Conservation (phyloP, 1,140 invertebrate species). For the Coptotermes formosanus region DNA sequence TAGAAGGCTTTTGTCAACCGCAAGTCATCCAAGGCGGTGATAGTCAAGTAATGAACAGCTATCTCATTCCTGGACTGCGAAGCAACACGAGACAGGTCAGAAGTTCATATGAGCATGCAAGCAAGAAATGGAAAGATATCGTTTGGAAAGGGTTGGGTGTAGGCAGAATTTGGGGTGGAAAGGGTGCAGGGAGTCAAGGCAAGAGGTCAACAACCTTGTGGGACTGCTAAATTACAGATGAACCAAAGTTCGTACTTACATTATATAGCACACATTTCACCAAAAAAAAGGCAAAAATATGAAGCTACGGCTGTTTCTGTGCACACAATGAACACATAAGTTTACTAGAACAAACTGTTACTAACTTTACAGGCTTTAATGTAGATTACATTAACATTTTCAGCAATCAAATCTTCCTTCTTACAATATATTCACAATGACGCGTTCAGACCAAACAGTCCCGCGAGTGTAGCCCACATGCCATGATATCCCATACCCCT, state of each 20-base stretch:
- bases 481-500: not conserved
- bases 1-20: conserved; percentile 35
- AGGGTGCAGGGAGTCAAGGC: not conserved
- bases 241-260: not conserved
- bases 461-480: not conserved
- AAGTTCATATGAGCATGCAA: conserved; percentile 27
- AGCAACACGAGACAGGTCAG: conserved; percentile 31
- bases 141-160: not conserved
- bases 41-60: conserved; percentile 34
- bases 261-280: not conserved
- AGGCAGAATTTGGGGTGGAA: not conserved
- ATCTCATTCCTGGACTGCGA: conserved; percentile 33
- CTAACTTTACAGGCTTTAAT: no score
- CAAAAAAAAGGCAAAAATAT: not conserved
- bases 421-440: not conserved
- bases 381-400: no score
- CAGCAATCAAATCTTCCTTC: no score
- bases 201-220: not conserved
- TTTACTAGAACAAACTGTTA: no score
- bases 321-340: no score
- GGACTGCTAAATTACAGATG: not conserved
- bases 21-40: conserved; percentile 36
- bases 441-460: not conserved
- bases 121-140: conserved; percentile 5
- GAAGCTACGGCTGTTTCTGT: no score